A percentile compares a stretch with the other conserved stretches of the same genome.
Evolutionary conservation across 2,888 invertebrate species (phyloP).

Genomic region (Lomographa bimaculata): DNA sequence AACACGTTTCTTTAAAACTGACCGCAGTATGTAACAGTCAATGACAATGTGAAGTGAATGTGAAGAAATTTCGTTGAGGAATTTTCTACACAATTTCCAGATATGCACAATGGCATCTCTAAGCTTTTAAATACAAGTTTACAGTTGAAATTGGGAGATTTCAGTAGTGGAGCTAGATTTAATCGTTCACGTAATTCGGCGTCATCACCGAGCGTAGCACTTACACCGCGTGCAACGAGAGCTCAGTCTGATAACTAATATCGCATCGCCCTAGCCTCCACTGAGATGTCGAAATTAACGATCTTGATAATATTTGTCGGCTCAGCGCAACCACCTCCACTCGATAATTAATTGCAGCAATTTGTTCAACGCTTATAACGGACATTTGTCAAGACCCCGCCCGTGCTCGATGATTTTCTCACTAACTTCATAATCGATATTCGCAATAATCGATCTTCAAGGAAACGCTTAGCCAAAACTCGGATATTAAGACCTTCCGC

Average conservation of each 20-base stretch:
- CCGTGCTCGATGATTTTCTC: conserved; percentile 73
- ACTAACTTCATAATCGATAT: conserved; percentile 80
- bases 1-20: too few relatives aligned
- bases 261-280: conserved; percentile 40
- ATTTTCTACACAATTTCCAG: too few relatives aligned
- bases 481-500: conserved; percentile 57
- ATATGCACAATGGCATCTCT: too few relatives aligned
- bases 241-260: conserved; percentile 59
- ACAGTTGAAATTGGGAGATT: conserved; percentile 1
- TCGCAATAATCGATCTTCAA: conserved; percentile 63
- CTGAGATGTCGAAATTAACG: conserved; percentile 77
- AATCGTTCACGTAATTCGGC: conserved; percentile 12
- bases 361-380: conserved; percentile 80
- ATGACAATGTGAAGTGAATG: too few relatives aligned
- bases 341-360: conserved; percentile 78
- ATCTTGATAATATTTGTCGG: conserved; percentile 82
- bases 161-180: conserved; percentile 3
- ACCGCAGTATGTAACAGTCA: too few relatives aligned
- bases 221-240: conserved; percentile 52
- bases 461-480: conserved; percentile 56
- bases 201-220: conserved; percentile 29
- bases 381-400: conserved; percentile 78
- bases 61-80: too few relatives aligned
- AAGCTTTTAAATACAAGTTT: conserved; percentile 1
- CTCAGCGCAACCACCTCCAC: conserved; percentile 71